Base-by-base conservation (phyloP, 1,140 invertebrate genomes). In the Limonius californicus region DNA sequence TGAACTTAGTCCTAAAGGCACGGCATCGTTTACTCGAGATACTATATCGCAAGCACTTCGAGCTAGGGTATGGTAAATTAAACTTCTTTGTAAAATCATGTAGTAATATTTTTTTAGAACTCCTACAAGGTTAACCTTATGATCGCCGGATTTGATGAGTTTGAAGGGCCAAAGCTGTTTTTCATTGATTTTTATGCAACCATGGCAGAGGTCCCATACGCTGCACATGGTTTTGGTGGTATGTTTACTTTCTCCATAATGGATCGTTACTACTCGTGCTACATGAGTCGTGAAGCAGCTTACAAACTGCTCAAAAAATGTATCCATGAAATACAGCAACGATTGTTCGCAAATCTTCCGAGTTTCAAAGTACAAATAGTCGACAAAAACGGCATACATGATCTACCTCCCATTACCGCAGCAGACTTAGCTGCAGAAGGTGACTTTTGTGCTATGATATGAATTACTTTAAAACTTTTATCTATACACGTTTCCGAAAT, bases 141-240 rank as follows among this genome's bases (percentile, higher is more conserved):
- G 39, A 77, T 97, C 78, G 94, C 85, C 73, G 97, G 97, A 7
- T 94, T 89, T 78, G 94, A 96, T 74, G 81, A 87, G 23, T 83
- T 86, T 62, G 87, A 85, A 65, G 87, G 89, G 8, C 85, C 91
- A 4, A 85, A 93, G 71, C 79, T 98, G 1, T 95, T 89, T 72
- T 97, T 88, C 73, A 91, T 98, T 78, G 96, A 98, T 79, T 98
- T 98, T 74, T 81, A 98, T 65, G 95, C 92, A 62, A 91, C 94
- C 11, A 85, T 90, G 61, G 85, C 91, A 16, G 88, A 91, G 71
- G 81, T 95, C 16, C 91, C 94, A 57, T 99, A 92, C 81, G 92
- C 89, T 69, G 87, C 90, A 58, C 95, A 98, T 82, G 98, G 98
- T 11, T 99, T 98, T 83, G 95, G 95, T 69, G 92, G 94, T 15